Percentiles rank a stretch among this genome's conserved stretches.
phyloP scores from a whole-genome alignment of 1,140 invertebrate species.

The Eumeta japonica region DNA sequence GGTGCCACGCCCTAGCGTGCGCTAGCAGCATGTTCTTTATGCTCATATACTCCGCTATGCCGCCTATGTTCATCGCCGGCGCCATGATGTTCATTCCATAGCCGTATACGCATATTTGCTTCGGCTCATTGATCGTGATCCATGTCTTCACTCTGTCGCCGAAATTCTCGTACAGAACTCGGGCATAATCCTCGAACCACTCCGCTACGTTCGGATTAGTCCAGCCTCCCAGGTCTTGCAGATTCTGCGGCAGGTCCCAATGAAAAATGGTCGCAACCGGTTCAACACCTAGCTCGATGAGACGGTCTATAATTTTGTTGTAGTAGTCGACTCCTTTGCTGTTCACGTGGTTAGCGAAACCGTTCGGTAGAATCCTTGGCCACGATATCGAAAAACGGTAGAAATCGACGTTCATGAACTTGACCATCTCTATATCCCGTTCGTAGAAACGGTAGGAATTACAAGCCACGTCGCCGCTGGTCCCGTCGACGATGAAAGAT shows the following conservation, averaged over 20 bases:
- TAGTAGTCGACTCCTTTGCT: conserved; percentile 24
- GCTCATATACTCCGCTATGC: conserved; percentile 52
- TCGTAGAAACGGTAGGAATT: conserved; percentile 63
- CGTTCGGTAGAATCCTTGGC: conserved; percentile 54
- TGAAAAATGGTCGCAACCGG: conserved; percentile 33
- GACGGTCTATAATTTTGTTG: conserved; percentile 33
- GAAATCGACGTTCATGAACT: conserved; percentile 42
- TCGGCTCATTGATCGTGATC: conserved; percentile 55
- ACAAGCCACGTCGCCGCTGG: conserved; percentile 60
- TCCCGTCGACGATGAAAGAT: conserved; percentile 17
- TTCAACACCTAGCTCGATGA: conserved; percentile 51
- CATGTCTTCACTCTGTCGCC: conserved; percentile 51
- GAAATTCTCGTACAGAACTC: conserved; percentile 41
- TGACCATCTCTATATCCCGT: conserved; percentile 59
- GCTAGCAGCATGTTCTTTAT: conserved; percentile 53
- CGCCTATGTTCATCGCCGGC: conserved; percentile 31
- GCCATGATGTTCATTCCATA: conserved; percentile 39
- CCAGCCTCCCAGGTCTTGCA: conserved; percentile 63
- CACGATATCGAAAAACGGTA: conserved; percentile 61
- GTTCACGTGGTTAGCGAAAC: conserved; percentile 25
- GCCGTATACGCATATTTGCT: conserved; percentile 26
- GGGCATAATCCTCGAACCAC: conserved; percentile 58
- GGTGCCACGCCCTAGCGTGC: conserved; percentile 60
- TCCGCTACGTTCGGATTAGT: conserved; percentile 58
- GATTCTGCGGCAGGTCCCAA: conserved; percentile 26